Conservation (phyloP, 2,888 invertebrate genomes). For the Ecdyonurus torrentis region DNA sequence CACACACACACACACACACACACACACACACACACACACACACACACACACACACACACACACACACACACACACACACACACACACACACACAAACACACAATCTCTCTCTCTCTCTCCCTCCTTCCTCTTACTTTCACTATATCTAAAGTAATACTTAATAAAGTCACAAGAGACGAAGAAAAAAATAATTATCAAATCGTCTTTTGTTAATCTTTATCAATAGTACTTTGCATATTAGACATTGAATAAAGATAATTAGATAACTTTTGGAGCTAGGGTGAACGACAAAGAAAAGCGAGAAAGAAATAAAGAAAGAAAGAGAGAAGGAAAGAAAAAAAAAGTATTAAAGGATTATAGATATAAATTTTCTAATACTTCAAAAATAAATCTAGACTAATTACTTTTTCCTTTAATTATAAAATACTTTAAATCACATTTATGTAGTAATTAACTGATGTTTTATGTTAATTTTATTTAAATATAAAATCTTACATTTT, state of each 20-base stretch:
- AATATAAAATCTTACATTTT: not conserved
- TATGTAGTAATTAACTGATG: not conserved
- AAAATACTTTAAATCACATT: not conserved
- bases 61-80: not conserved
- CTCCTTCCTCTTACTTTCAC: not conserved
- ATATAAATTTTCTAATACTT: not conserved
- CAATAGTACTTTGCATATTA: not conserved
- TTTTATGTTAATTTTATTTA: not conserved
- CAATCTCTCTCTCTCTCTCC: not conserved
- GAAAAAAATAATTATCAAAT: not conserved
- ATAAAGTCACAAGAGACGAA: no score
- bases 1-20: not conserved
- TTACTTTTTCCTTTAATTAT: not conserved
- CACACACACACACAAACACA: not conserved
- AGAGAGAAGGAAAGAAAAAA: not conserved
- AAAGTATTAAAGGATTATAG: not conserved
- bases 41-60: no score
- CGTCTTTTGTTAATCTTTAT: not conserved
- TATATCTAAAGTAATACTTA: not conserved
- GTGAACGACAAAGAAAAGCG: no score
- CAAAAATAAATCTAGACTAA: not conserved
- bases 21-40: not conserved
- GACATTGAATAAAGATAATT: not conserved
- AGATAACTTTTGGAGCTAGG: no score
- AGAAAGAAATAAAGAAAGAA: not conserved